Evolutionary conservation across 2,888 invertebrate genomes (phyloP), one percentile per base, ranked within the genome.

Genomic region (Rotaria socialis): DNA sequence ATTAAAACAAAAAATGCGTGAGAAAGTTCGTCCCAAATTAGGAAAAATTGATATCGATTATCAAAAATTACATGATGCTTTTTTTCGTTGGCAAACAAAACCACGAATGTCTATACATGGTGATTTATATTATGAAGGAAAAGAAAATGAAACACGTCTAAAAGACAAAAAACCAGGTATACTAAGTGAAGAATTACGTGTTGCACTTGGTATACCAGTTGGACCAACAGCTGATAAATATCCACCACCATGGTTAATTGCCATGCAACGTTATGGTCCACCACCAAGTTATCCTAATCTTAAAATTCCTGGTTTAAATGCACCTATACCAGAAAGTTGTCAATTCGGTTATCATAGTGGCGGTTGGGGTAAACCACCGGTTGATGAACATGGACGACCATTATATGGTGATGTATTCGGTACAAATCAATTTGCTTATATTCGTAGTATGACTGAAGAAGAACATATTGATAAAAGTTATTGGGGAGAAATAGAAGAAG

Each of bases 41-140:
- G 99, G 99, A 56, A 98, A 98, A 93, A 99, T 99, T 89, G 99
- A 99, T 91, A 99, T 99, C 88, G 99, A 99, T 92, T 99, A 99
- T 91, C 98, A 99, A 91, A 99, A 99, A 90, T 92, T 99, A 47
- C 99, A 99, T 89, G 99, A 99, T 90, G 99, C 99, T 0, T 99
- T 99, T 92, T 99, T 99, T 93, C 95, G 95, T 90, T 99, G 97
- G 96, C 99, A 99, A 91, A 97, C 97, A 0, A 99, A 99, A 91
- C 97, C 97, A 0, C 94, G 95, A 88, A 96, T 99, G 96, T 97
- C 97, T 0, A 96, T 97, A 89, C 97, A 99, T 91, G 99, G 99
- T 11, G 99, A 99, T 92, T 92, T 99, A 16, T 99, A 99, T 91
- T 99, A 98, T 91, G 98, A 99, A 90, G 97, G 98, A 80, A 98